Evolutionary conservation across 2,888 invertebrate species (phyloP), one percentile per base, ranked within the genome.

Genomic region (Caenorhabditis sp.): DNA sequence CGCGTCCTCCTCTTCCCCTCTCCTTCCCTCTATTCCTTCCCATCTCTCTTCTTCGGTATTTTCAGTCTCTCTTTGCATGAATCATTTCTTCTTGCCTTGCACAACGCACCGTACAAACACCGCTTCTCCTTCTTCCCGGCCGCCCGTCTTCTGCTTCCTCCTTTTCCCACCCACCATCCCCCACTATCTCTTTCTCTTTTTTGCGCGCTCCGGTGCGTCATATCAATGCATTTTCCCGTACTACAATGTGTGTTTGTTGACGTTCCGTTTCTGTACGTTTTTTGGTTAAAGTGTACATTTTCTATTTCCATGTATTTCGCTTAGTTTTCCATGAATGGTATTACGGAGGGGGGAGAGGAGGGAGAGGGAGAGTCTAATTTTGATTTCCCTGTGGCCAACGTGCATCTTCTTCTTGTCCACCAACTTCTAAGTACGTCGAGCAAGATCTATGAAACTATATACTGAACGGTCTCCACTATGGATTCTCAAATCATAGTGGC

Each of bases 21-120:
- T 70, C n/a, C n/a, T 15, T 61, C 18, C 58, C 37, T 53, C 55
- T 35, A 40, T 6, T 62, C 58, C n/a, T n/a, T 15, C 51, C 18
- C 58, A 22, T 53, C 55, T 35, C 6, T 6, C 53, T 47, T 58
- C 47, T 47, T 50, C 40, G 8, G 15, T 58, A 40, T 24, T 68
- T 51, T 61, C 24, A 40, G 53, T 22, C 56, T n/a, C n/a, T n/a
- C n/a, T 32, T 32, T 15, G 51, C 24, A 62, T 62, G 69, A 62
- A 62, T 69, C 72, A 72, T 35, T 26, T 64, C 15, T n/a, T n/a
- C n/a, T n/a, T n/a, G n/a, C n/a, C n/a, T 61, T 72, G 74, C 60
- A 74, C 65, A 65, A n/a, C n/a, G n/a, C 47, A 47, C 47, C 47
- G 58, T 65, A 65, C 74, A 74, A 74, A 76, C 61, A 76, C 50